phyloP scores from a whole-genome alignment of 2,113 vertebrate species.

The Hylia prasina region DNA sequence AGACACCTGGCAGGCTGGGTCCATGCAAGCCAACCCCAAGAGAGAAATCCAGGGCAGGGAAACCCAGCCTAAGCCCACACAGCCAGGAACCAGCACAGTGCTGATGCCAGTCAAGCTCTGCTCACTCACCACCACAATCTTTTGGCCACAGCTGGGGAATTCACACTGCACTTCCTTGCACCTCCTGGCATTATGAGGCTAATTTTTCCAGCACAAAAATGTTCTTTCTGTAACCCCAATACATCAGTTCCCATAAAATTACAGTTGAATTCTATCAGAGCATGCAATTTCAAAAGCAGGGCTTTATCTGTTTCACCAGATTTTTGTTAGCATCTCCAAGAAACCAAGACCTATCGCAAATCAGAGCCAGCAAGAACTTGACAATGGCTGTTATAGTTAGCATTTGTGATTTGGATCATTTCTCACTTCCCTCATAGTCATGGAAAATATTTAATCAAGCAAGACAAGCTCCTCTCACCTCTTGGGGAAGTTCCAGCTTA shows the following conservation, averaged over 20 bases:
- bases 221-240: background rate
- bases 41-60: background rate
- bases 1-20: background rate
- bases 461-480: slow-evolving; percentile 73
- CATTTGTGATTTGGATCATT: background rate
- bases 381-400: background rate
- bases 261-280: background rate
- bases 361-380: background rate
- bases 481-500: slow-evolving; percentile 90
- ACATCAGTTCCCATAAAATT: background rate
- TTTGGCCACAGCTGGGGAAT: background rate
- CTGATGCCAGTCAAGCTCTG: background rate
- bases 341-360: background rate
- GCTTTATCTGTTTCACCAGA: background rate
- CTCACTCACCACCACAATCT: background rate
- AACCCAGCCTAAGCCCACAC: background rate
- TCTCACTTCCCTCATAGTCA: background rate
- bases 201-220: background rate
- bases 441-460: background rate
- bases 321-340: background rate
- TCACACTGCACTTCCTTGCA: background rate
- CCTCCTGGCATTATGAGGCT: background rate
- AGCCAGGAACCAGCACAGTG: background rate
- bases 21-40: background rate
- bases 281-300: background rate